Evolutionary conservation across 2,888 invertebrate species (phyloP).

Genomic region (Selenia dentaria): DNA sequence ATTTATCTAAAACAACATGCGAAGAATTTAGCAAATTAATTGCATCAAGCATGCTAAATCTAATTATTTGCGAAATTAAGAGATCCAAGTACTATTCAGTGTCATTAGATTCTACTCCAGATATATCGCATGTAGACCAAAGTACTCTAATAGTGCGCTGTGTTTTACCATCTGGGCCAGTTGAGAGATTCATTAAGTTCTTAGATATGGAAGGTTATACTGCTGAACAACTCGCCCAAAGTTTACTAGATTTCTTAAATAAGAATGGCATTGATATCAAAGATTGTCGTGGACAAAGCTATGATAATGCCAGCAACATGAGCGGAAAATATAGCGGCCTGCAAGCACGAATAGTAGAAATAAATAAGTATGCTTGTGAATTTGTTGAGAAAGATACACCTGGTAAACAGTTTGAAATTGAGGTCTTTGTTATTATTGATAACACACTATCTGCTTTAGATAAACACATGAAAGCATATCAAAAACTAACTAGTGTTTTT

Average conservation of each 20-base stretch:
- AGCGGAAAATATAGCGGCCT: constrained; percentile 7
- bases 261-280: not conserved
- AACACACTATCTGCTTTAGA: too few species aligned
- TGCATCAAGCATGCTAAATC: not conserved
- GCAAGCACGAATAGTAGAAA: constrained; percentile 1
- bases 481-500: too few species aligned
- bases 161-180: too few species aligned
- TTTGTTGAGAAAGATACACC: too few species aligned
- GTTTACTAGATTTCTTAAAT: too few species aligned
- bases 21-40: constrained; percentile 2
- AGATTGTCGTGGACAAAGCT: constrained; percentile 6
- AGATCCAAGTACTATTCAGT: too few species aligned
- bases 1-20: constrained; percentile 3
- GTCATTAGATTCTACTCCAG: too few species aligned
- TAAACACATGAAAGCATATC: too few species aligned
- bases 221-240: constrained; percentile 1
- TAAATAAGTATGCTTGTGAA: too few species aligned
- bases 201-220: not conserved
- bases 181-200: not conserved
- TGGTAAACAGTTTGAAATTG: too few species aligned
- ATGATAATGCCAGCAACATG: constrained; percentile 11
- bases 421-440: too few species aligned
- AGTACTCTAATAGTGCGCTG: not conserved
- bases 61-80: not conserved
- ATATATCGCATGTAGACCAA: constrained; percentile 1